Evolutionary conservation across 2,113 vertebrate genomes (phyloP), one percentile per base, ranked within the genome.

Genomic region (Mungos mungo): DNA sequence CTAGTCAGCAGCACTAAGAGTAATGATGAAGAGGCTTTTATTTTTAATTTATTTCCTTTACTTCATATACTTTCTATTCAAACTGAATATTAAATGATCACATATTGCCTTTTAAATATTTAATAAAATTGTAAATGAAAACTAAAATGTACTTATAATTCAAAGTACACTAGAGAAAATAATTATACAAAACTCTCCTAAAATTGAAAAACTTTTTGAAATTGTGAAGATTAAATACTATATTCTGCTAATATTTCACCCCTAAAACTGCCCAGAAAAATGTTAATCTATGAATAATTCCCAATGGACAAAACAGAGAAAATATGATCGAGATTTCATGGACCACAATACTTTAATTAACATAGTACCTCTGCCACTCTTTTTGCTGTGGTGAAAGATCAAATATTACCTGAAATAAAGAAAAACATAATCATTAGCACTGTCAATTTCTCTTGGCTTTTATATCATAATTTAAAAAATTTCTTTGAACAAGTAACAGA

Each of bases 291-390:
- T 45, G 16, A 31, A 47, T 21, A 96, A 79, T 50, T 95, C 47
- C 76, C 29, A 79, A 81, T 4, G 81, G 45, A 52, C 35, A 95
- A 95, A 88, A 54, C 5, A 90, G 5, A 81, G 27, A 91, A 77
- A 87, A 80, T 11, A 38, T 31, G 63, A 79, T n/a, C 16, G 79
- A 88, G 68, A 68, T 68, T 72, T 94, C 93, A 87, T 11, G 25
- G 31, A 82, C 33, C 69, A 93, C 41, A 83, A 69, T 84, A 88
- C 31, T 72, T 93, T 83, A 47, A 80, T 93, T 83, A 47, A 80
- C 66, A 65, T 89, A 96, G 99, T 99, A 99, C 99, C 99, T 99
- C 97, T 99, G 99, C 99, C 99, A 99, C 72, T 99, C 98, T 98
- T 98, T 99, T 95, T 99, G 99, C 83, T 99, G 98, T 72, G 99